phyloP scores from a whole-genome alignment of 2,888 invertebrate species.

The Buathra laborator region DNA sequence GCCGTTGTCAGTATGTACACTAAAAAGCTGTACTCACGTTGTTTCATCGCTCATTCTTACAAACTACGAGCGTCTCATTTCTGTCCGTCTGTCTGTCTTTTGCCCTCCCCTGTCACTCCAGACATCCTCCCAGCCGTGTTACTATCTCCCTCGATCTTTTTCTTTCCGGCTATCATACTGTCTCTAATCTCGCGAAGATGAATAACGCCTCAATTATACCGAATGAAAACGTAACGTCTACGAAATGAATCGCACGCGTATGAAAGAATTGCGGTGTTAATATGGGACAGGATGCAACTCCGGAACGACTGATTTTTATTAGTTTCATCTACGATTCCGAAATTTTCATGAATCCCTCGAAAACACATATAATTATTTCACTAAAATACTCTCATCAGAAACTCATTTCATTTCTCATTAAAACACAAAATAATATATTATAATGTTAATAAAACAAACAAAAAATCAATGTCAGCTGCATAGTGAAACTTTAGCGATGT shows the following conservation, averaged over 20 bases:
- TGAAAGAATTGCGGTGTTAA: neutral
- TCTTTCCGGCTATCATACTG: conserved; percentile 31
- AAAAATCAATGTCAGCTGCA: no score
- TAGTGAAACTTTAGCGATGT: no score
- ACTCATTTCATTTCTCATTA: no score
- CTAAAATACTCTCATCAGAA: no score
- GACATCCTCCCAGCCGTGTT: neutral
- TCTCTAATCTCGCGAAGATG: conserved; percentile 65
- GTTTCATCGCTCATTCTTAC: conserved; percentile 54
- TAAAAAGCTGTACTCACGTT: conserved; percentile 44
- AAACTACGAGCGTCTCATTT: conserved; percentile 10
- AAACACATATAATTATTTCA: no score
- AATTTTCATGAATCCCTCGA: no score
- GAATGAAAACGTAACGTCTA: conserved; percentile 1
- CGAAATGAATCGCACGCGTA: conserved; percentile 29
- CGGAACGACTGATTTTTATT: neutral
- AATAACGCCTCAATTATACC: conserved; percentile 60
- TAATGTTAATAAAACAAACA: no score
- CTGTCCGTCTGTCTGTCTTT: conserved; percentile 15
- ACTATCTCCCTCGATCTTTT: conserved; percentile 41
- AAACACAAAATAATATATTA: no score
- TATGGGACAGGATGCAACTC: neutral
- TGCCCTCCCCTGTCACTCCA: neutral
- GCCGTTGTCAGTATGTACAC: neutral
- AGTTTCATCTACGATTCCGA: neutral